phyloP scores from a whole-genome alignment of 2,888 invertebrate species.

The Beris chalybata region DNA sequence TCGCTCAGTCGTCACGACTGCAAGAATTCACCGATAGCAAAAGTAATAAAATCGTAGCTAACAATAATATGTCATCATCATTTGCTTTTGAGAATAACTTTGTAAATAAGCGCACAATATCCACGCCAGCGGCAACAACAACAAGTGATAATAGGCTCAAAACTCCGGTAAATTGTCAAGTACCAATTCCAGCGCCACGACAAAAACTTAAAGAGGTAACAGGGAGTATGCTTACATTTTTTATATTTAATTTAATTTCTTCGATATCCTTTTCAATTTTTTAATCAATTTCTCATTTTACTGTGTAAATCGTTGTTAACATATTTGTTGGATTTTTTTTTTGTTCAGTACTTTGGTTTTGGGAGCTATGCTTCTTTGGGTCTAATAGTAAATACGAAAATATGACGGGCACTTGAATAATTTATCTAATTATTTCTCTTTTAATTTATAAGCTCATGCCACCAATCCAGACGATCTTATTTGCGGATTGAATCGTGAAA shows the following conservation, averaged over 20 bases:
- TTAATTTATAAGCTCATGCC: no score
- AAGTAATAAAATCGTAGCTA: background rate
- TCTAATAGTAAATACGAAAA: background rate
- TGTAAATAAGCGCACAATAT: slow-evolving; percentile 36
- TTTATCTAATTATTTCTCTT: no score
- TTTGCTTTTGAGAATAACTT: slow-evolving; percentile 38
- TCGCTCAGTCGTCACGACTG: slow-evolving; percentile 40
- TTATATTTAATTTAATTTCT: background rate
- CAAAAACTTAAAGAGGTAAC: slow-evolving; percentile 38
- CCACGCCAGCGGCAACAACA: slow-evolving; percentile 43
- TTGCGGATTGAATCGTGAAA: no score
- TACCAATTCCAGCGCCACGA: slow-evolving; percentile 49
- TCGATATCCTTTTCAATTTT: background rate
- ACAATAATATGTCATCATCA: slow-evolving; percentile 1
- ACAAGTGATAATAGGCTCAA: slow-evolving; percentile 39
- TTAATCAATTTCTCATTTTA: background rate
- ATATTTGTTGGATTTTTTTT: background rate
- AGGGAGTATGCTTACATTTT: slow-evolving; percentile 12
- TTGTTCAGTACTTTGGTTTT: slow-evolving; percentile 7
- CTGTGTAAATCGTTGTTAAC: background rate
- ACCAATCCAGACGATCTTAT: no score
- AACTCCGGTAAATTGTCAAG: slow-evolving; percentile 44
- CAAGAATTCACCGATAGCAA: slow-evolving; percentile 9
- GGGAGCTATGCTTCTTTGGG: background rate
- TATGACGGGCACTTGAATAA: no score